These are phyloP conservation scores for Aelia acuminata DNA, from an alignment of 2,888 invertebrate species.

Conservation along the genomic window DNA sequence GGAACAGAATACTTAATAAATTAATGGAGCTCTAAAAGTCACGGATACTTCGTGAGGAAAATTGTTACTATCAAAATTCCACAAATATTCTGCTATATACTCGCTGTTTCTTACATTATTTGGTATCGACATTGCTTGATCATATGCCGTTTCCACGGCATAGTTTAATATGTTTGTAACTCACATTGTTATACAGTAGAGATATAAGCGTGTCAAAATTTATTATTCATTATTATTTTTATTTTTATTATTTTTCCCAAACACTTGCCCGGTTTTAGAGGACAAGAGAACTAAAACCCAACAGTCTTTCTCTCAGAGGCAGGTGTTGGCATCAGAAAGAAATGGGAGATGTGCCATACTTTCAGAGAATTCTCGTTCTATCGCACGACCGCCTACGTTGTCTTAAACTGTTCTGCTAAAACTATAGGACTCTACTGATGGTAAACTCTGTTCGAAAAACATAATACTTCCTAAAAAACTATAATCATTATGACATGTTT, in stretches of 20 bases:
- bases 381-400: constrained; percentile 28
- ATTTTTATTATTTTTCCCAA: not conserved
- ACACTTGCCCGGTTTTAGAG: not conserved
- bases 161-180: too few relatives aligned
- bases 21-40: too few relatives aligned
- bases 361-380: constrained; percentile 39
- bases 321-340: constrained; percentile 41
- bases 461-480: not conserved
- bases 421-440: not conserved
- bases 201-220: too few relatives aligned
- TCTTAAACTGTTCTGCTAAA: constrained; percentile 30
- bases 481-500: not conserved
- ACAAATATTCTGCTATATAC: too few relatives aligned
- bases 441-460: not conserved
- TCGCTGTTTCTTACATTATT: too few relatives aligned
- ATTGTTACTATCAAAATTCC: too few relatives aligned
- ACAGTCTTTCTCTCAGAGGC: constrained; percentile 21
- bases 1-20: too few relatives aligned
- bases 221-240: too few relatives aligned
- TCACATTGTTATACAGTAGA: too few relatives aligned
- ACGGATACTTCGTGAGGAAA: too few relatives aligned
- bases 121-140: too few relatives aligned
- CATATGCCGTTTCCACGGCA: too few relatives aligned
- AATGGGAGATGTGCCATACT: constrained; percentile 45
- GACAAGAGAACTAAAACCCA: not conserved